Evolutionary conservation across 2,888 invertebrate genomes (phyloP).

Genomic region (Stenotaenia linearis): DNA sequence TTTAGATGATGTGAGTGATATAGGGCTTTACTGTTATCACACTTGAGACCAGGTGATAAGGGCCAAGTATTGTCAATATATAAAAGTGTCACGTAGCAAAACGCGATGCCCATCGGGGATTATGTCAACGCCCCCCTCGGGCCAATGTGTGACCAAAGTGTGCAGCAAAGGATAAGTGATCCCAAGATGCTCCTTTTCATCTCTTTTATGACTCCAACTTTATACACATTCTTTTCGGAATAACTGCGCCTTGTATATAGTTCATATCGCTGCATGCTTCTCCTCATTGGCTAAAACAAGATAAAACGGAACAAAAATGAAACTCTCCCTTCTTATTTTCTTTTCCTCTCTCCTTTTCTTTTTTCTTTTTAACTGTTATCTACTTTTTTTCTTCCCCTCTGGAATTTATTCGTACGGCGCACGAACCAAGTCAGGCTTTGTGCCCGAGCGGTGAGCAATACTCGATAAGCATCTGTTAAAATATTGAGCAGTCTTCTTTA

Average conservation of each 20-base stretch:
- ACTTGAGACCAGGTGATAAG: conserved; percentile 10
- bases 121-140: conserved; percentile 14
- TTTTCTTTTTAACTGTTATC: background rate
- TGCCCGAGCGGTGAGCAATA: background rate
- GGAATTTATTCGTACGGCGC: background rate
- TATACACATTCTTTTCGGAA: background rate
- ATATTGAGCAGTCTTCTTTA: background rate
- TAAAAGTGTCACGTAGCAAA: conserved; percentile 22
- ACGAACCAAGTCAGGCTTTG: background rate
- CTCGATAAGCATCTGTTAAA: conserved; percentile 14
- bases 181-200: conserved; percentile 16
- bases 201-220: background rate
- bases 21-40: conserved; percentile 17
- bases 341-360: background rate
- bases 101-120: conserved; percentile 5
- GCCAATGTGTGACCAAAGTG: conserved; percentile 5
- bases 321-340: background rate
- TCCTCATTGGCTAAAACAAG: background rate
- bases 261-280: background rate
- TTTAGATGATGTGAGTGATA: background rate
- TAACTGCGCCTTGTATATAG: background rate
- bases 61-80: conserved; percentile 13
- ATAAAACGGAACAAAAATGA: background rate
- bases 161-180: conserved; percentile 2
- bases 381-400: background rate